A percentile compares a stretch with the other conserved stretches of the same genome.
phyloP scores from a whole-genome alignment of 53 echinoderm and acorn worm genomes.

The Echinarachnius parma region DNA sequence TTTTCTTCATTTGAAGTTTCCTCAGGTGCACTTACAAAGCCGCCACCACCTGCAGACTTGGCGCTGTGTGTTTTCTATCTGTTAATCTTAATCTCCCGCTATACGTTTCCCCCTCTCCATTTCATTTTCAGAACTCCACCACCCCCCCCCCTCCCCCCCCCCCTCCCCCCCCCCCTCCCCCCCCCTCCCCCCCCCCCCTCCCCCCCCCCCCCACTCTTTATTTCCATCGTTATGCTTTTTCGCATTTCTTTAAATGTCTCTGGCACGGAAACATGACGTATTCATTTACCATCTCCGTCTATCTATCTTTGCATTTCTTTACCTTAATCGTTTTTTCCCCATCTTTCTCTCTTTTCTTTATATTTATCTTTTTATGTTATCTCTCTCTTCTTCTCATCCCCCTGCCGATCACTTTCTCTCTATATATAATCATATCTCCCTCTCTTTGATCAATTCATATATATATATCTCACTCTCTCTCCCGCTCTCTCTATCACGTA shows the following conservation, averaged over 20 bases:
- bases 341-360: too few species aligned
- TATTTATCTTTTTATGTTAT: too few species aligned
- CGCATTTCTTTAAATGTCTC: too few species aligned
- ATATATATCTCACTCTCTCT: background rate
- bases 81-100: background rate
- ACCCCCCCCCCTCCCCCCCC: background rate
- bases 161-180: background rate
- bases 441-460: background rate
- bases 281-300: too few species aligned
- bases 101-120: background rate
- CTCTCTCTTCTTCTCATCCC: background rate
- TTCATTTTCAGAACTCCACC: too few species aligned
- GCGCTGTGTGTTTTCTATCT: background rate
- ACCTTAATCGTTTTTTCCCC: too few species aligned
- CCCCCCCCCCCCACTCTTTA: background rate
- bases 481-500: background rate
- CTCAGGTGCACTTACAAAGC: too few species aligned
- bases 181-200: background rate
- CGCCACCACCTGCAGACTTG: too few species aligned
- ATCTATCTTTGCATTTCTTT: too few species aligned
- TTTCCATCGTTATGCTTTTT: background rate
- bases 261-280: too few species aligned
- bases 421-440: background rate
- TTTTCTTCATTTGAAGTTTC: too few species aligned
- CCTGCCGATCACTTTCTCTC: background rate